Percentiles rank a stretch among this genome's conserved stretches.
Evolutionary conservation across 2,797 vertebrate species (phyloP).

Genomic region (Cynopterus sphinx): DNA sequence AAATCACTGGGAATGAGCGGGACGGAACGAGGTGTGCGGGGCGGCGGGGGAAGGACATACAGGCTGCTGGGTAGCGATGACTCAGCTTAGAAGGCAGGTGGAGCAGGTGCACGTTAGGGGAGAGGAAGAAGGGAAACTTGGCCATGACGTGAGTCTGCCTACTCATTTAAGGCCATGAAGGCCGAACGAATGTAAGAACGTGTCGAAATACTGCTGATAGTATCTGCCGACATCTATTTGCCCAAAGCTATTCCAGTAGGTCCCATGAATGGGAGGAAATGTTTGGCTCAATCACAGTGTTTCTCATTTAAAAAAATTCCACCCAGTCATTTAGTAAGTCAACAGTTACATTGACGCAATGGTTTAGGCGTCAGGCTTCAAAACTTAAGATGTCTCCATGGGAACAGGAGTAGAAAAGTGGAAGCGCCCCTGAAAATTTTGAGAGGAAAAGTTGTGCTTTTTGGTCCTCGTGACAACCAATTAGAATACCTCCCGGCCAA

Average conservation of each 20-base stretch:
- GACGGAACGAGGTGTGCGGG: no score
- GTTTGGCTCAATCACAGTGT: not conserved
- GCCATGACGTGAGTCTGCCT: not conserved
- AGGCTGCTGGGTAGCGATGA: not conserved
- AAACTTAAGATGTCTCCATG: not conserved
- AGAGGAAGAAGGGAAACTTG: not conserved
- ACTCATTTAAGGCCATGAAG: not conserved
- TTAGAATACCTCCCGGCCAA: not conserved
- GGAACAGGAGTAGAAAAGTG: not conserved
- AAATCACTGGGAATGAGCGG: not conserved
- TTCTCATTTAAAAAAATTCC: not conserved
- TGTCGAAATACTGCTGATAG: not conserved
- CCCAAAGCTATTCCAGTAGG: not conserved
- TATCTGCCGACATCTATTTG: not conserved
- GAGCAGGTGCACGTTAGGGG: not conserved
- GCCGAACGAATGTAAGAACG: not conserved
- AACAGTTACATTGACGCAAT: not conserved
- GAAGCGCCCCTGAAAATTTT: not conserved
- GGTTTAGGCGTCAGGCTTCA: not conserved
- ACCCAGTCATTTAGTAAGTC: not conserved
- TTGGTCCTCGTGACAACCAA: not conserved
- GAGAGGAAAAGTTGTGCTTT: not conserved
- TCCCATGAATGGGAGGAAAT: not conserved
- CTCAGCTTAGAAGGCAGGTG: not conserved
- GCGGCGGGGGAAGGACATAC: not conserved